Base-by-base conservation (phyloP, 2,113 vertebrate species). In the Paramisgurnus dabryanus region DNA sequence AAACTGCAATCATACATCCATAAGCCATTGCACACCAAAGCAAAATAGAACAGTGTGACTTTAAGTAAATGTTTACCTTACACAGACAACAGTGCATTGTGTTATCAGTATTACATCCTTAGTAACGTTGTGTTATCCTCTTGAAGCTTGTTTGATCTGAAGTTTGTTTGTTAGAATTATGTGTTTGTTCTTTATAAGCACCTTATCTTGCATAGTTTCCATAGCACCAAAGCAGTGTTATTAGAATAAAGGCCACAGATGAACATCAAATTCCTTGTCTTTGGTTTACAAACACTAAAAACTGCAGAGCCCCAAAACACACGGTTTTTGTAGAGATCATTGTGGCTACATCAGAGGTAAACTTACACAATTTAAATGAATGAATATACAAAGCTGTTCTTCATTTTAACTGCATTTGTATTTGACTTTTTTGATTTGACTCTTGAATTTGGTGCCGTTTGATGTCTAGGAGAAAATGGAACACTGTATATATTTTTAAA, bases 51-150 rank as follows among this genome's bases (percentile, higher is more conserved):
- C 53, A 22, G 67, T 41, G 39, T 45, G 43, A 7, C 11, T 10
- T 47, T 22, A 47, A 68, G 13, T 17, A 67, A 27, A 18, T 57
- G 78, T 81, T 80, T 82, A 50, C 61, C 47, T 81, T 83, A 57
- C 45, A 80, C 13, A 65, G 64, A 83, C 53, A 69, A 11, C 64
- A 60, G 11, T 18, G 11, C 11, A 15, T 74, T 63, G 7, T 53
- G 15, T 74, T 57, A 69, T 79, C 79, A 79, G 79, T 84, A 47
- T 79, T 81, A 64, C 39, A 78, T 73, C 63, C 70, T 13, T 65
- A 39, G 66, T 27, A 5, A 39, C 49, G 9, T 61, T 40, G 11
- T 67, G 41, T 18, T 58, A 17, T 67, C 66, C 61, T 64, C 27
- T 40, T 66, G 60, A 71, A 72, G 34, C 55, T 10, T 22, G 43